Evolutionary conservation across 2,113 vertebrate genomes (phyloP).

Genomic region (Mormoops blainvillei): DNA sequence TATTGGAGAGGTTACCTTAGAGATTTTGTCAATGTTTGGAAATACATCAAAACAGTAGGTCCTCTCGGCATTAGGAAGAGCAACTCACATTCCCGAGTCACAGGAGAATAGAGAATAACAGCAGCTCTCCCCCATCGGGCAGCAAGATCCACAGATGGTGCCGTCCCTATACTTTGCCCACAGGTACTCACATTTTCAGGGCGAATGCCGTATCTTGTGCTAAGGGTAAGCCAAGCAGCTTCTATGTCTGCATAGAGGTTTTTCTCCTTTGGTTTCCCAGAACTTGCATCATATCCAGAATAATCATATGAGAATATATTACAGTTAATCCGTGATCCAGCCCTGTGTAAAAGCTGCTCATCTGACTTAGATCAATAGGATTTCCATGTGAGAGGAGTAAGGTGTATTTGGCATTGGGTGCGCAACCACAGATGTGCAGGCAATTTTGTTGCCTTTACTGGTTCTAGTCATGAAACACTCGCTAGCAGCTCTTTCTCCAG

Average conservation of each 20-base stretch:
- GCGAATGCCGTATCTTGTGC: slow-evolving; percentile 95
- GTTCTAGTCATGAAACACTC: slow-evolving; percentile 99
- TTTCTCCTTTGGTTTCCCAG: slow-evolving; percentile 99
- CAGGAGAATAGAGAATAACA: slow-evolving; percentile 95
- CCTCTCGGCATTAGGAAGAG: slow-evolving; percentile 98
- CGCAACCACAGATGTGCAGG: slow-evolving; percentile 99
- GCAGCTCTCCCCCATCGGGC: slow-evolving; percentile 97
- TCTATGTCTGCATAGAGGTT: slow-evolving; percentile 98
- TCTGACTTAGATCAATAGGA: slow-evolving; percentile 97
- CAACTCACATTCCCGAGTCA: slow-evolving; percentile 98
- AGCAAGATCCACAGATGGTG: slow-evolving; percentile 96
- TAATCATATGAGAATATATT: slow-evolving; percentile 99
- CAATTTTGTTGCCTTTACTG: slow-evolving; percentile 95
- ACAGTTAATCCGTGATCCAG: slow-evolving; percentile 98
- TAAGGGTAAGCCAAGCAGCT: slow-evolving; percentile 96
- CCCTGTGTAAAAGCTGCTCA: slow-evolving; percentile 99
- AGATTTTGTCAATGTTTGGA: slow-evolving; percentile 99
- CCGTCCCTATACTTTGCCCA: slow-evolving; percentile 97
- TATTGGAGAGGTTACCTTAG: slow-evolving; percentile 96
- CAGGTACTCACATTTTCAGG: slow-evolving; percentile 98
- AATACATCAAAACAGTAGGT: slow-evolving; percentile 99
- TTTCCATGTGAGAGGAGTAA: slow-evolving; percentile 98
- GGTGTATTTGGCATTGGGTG: slow-evolving; percentile 93
- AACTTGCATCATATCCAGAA: slow-evolving; percentile 98
- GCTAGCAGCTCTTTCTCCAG: slow-evolving; percentile 95